These are phyloP conservation scores for Girardia tigrina DNA, from an alignment of 2,888 invertebrate genomes.

Conservation along the genomic window DNA sequence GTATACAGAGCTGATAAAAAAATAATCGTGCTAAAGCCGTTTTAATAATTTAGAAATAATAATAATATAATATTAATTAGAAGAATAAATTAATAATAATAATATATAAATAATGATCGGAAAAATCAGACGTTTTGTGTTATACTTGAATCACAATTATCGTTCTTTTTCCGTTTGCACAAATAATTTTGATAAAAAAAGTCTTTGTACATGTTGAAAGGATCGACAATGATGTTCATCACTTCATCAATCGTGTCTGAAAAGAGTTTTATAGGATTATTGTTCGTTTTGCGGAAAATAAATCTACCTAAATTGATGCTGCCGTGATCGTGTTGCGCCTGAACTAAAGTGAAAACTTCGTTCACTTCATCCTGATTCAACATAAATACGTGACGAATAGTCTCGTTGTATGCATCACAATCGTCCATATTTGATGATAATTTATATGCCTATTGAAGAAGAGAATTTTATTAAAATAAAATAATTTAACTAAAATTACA, in stretches of 20 bases:
- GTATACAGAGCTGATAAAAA: neutral
- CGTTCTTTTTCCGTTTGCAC: neutral
- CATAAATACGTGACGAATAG: neutral
- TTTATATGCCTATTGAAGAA: neutral
- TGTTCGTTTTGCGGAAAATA: neutral
- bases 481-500: neutral
- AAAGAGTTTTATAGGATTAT: neutral
- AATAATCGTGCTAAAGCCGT: no score
- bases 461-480: neutral
- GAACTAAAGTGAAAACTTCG: neutral
- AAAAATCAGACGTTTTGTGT: no score
- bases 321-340: slow-evolving; percentile 5
- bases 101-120: no score
- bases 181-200: neutral
- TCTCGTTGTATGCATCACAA: neutral
- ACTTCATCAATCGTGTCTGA: neutral
- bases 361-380: neutral
- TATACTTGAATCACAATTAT: no score
- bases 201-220: slow-evolving; percentile 16
- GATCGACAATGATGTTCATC: slow-evolving; percentile 6
- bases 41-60: no score
- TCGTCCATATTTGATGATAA: neutral
- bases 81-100: no score
- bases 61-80: no score
- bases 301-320: slow-evolving; percentile 19